Base-by-base conservation (phyloP, 2,888 invertebrate species). In the Criorhina ranunculi region DNA sequence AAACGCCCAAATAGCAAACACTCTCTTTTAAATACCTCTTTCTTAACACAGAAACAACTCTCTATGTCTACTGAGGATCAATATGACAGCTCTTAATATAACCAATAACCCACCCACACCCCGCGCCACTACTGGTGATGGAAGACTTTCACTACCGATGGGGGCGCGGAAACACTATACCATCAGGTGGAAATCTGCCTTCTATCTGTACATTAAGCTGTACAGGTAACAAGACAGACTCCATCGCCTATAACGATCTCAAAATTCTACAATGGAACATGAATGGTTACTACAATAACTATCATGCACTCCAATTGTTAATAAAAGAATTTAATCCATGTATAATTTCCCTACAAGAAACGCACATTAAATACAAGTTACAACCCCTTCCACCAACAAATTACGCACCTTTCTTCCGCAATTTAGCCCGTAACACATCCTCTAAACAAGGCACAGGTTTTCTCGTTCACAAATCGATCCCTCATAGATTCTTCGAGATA, bases 221-320 rank as follows among this genome's bases (percentile, higher is more conserved):
- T 31, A 70, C 24, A 19, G 57, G 6, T 46, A 57, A 33, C 12
- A 59, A 57, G 46, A 12, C 17, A 19, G 12, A 4, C 6, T 57
- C 35, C 53, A 35, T 35, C 35, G 55, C 55, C 55, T 64, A 12
- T 46, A 53, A 33, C 37, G 44, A 64, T 72, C 5, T 87, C 11
- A 77, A 67, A 11, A 40, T 69, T 19, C 60, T 69, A 29, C 24
- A 53, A 53, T 24, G 24, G 24, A 24, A 24, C 24, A 3, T 24
- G 4, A 24, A 1, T 24, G 24, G 4, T 60, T 24, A 24, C 24
- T 1, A 24, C 42, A 24, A 12, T 44, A 6, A 81, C 81, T 24
- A 24, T 4, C 24, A 24, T 4, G 24, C 1, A 24, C 1, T 24
- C 2, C 24, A 4, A 24, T 24, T 24, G 4, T 4, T 24, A 4